These are phyloP conservation scores for Epistrophe eligans DNA, from an alignment of 2,888 invertebrate species.

Conservation along the genomic window DNA sequence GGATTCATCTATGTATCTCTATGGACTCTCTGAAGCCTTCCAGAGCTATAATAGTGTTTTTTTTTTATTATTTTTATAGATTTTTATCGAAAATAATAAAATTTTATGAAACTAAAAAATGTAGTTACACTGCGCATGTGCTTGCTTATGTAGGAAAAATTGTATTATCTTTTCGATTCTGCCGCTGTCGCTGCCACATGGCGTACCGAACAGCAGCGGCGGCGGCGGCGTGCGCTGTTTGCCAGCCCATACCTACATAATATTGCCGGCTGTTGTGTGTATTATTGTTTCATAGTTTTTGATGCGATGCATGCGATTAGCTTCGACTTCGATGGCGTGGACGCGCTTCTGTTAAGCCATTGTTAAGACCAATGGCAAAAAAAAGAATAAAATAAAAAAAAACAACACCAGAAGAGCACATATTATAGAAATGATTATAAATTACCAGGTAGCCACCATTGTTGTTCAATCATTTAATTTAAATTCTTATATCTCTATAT, in stretches of 20 bases:
- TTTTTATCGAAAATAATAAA: constrained; percentile 71
- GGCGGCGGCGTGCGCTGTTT: not conserved
- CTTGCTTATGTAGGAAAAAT: constrained; percentile 14
- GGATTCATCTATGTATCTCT: not conserved
- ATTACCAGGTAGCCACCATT: constrained; percentile 70
- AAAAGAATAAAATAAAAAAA: constrained; percentile 11
- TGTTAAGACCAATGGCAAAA: constrained; percentile 39
- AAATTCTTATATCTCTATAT: constrained; percentile 38
- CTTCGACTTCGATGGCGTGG: constrained; percentile 26
- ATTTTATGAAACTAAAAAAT: constrained; percentile 52
- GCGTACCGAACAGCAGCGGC: not conserved
- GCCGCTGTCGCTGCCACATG: not conserved
- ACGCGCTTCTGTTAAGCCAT: constrained; percentile 59
- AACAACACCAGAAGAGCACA: constrained; percentile 11
- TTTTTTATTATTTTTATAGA: constrained; percentile 33
- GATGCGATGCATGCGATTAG: constrained; percentile 67
- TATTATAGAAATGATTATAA: constrained; percentile 56
- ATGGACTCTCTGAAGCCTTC: constrained; percentile 20
- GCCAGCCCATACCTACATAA: not conserved
- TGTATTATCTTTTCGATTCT: constrained; percentile 18
- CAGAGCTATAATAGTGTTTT: constrained; percentile 37
- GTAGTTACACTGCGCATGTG: constrained; percentile 24
- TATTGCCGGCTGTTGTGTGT: constrained; percentile 23
- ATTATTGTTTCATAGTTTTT: constrained; percentile 59
- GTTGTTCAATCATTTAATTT: constrained; percentile 72